Percentiles rank a stretch among this genome's conserved stretches.
These are phyloP conservation scores for rat (Rattus norvegicus) DNA, from an alignment of 2,113 vertebrate species.

Conservation along the genomic window GRCr8 NC_086021.1:108164001-108164500, in stretches of 20 bases:
- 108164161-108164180: neutral
- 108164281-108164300: neutral
- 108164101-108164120: neutral
- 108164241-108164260: neutral
- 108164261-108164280: neutral
- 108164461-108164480: neutral
- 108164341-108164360: neutral
- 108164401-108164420: too few relatives aligned
- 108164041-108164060: constrained; percentile 61
- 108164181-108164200: neutral
- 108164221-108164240: neutral
- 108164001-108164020: constrained; percentile 57
- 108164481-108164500: neutral
- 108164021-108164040: constrained; percentile 38
- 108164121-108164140: neutral
- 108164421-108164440: neutral
- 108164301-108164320: neutral
- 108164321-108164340: neutral
- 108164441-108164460: neutral
- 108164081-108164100: neutral
- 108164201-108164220: neutral
- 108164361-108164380: neutral
- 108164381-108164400: neutral
- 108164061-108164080: neutral
- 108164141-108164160: neutral